phyloP scores from a whole-genome alignment of 2,888 invertebrate species.

The Ecliptopera silaceata region DNA sequence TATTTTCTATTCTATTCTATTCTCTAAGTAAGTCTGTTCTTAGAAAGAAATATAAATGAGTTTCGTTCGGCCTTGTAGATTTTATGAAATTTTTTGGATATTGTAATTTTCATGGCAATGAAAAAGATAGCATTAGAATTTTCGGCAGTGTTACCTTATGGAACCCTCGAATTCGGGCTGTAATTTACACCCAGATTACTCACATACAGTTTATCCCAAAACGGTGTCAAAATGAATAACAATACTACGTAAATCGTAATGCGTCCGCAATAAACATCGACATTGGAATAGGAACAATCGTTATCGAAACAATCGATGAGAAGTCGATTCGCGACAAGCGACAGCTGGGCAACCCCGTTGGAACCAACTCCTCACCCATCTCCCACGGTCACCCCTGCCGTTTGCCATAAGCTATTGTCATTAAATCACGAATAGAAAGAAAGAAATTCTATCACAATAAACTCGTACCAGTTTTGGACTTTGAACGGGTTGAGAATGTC shows the following conservation, averaged over 20 bases:
- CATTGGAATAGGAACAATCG: slow-evolving; percentile 66
- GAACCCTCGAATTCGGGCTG: background rate
- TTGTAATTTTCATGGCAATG: too few species aligned
- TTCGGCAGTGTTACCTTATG: background rate
- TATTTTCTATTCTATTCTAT: too few species aligned
- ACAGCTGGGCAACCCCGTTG: slow-evolving; percentile 61
- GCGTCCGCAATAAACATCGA: slow-evolving; percentile 45
- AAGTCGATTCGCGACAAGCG: slow-evolving; percentile 63
- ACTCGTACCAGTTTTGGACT: slow-evolving; percentile 44
- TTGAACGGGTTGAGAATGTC: slow-evolving; percentile 26
- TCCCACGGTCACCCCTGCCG: slow-evolving; percentile 65
- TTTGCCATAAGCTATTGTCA: slow-evolving; percentile 40
- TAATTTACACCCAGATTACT: slow-evolving; percentile 5
- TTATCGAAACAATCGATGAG: slow-evolving; percentile 72
- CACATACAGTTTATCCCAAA: slow-evolving; percentile 15
- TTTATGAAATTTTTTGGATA: too few species aligned
- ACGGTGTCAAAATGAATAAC: slow-evolving; percentile 41
- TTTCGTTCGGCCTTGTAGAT: too few species aligned
- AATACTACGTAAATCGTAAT: slow-evolving; percentile 30
- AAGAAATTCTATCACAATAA: slow-evolving; percentile 30
- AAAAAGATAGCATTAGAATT: too few species aligned
- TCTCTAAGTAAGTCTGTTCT: too few species aligned
- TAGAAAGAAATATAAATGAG: too few species aligned
- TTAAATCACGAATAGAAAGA: slow-evolving; percentile 21
- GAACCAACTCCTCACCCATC: slow-evolving; percentile 61